Evolutionary conservation across 2,888 invertebrate genomes (phyloP).

Genomic region (Resseliella maxima): DNA sequence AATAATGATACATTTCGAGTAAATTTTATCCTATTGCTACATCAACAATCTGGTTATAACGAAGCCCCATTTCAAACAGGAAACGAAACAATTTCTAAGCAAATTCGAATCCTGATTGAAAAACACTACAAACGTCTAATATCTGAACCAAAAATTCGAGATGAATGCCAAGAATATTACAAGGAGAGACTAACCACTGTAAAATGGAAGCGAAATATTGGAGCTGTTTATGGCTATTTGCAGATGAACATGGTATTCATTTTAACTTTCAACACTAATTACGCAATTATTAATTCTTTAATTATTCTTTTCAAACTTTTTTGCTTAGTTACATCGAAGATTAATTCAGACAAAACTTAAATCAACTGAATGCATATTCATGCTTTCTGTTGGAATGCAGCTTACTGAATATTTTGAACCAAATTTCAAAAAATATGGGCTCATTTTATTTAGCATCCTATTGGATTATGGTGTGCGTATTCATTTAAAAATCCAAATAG

Average conservation of each 20-base stretch:
- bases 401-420: neutral
- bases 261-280: too few species aligned
- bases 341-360: neutral
- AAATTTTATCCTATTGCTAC: neutral
- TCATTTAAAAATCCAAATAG: too few species aligned
- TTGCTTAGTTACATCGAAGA: constrained; percentile 2
- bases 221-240: constrained; percentile 19
- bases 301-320: neutral
- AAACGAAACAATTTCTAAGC: neutral
- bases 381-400: constrained; percentile 18
- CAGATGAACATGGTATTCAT: neutral
- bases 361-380: neutral
- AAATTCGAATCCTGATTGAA: neutral
- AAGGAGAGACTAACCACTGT: neutral
- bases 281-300: neutral
- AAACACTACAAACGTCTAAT: neutral
- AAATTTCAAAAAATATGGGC: neutral
- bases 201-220: constrained; percentile 51
- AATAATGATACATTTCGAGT: constrained; percentile 1
- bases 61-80: neutral
- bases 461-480: neutral
- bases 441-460: constrained; percentile 1
- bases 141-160: neutral
- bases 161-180: neutral
- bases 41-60: constrained; percentile 25